Evolutionary conservation across 2,113 vertebrate species (phyloP).

Genomic region (Struthidea cinerea): DNA sequence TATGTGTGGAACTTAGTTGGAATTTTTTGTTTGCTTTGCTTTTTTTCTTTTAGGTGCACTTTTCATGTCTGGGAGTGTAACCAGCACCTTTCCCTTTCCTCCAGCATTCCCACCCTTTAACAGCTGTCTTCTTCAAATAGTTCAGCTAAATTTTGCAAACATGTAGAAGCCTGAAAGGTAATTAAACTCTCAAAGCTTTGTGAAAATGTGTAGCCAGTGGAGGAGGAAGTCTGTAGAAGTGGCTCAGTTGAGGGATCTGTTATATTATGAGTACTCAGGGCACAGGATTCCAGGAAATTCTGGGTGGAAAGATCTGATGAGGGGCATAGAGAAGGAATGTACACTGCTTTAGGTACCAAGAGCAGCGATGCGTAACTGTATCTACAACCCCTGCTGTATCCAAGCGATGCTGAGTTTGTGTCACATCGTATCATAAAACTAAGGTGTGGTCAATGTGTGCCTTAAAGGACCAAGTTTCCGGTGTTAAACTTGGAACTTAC

Average conservation of each 20-base stretch:
- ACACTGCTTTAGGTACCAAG: background rate
- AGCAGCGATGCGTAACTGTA: background rate
- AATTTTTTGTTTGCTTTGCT: background rate
- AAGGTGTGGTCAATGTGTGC: background rate
- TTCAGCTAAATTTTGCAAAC: background rate
- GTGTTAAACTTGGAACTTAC: background rate
- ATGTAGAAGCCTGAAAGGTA: background rate
- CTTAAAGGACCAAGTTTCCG: background rate
- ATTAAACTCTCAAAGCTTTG: background rate
- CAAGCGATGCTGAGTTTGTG: background rate
- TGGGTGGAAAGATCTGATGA: background rate
- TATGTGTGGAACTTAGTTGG: background rate
- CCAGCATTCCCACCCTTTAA: background rate
- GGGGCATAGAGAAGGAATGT: background rate
- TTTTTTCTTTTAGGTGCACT: background rate
- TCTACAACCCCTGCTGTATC: background rate
- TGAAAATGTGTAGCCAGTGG: background rate
- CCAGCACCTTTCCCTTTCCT: background rate
- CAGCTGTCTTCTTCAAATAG: background rate
- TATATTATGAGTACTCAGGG: background rate
- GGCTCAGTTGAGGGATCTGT: background rate
- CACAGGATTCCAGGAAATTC: background rate
- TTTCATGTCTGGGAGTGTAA: background rate
- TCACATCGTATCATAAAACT: background rate
- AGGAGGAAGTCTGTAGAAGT: background rate